Conservation (phyloP, 2,797 vertebrate genomes). For the Sebastes steindachneri region DNA sequence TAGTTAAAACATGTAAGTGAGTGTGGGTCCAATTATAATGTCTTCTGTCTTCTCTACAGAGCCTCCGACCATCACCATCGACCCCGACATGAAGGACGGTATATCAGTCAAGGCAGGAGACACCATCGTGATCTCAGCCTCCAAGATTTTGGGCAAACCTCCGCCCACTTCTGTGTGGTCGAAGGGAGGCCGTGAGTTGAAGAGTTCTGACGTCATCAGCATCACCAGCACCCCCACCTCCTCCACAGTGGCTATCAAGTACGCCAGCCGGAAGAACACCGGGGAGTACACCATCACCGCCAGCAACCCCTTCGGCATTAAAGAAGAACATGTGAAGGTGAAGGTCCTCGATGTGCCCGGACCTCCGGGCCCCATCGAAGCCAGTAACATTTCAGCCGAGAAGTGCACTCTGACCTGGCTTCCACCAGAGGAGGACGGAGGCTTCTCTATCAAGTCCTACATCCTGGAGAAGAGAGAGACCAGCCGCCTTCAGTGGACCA, state of each 20-base stretch:
- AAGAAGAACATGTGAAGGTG: slow-evolving; percentile 93
- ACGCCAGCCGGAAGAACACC: slow-evolving; percentile 95
- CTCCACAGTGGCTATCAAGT: slow-evolving; percentile 93
- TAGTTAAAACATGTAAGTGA: neutral
- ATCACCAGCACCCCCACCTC: slow-evolving; percentile 92
- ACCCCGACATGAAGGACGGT: slow-evolving; percentile 94
- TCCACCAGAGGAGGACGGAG: slow-evolving; percentile 96
- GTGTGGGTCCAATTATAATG: neutral
- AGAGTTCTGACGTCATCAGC: slow-evolving; percentile 91
- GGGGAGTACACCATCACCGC: slow-evolving; percentile 97
- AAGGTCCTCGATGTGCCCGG: slow-evolving; percentile 97
- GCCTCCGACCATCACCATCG: slow-evolving; percentile 93
- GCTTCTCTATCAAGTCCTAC: slow-evolving; percentile 93
- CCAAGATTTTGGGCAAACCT: slow-evolving; percentile 96
- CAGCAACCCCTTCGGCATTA: slow-evolving; percentile 97
- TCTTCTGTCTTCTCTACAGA: slow-evolving; percentile 82
- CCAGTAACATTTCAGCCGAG: slow-evolving; percentile 95
- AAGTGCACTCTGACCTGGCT: slow-evolving; percentile 97
- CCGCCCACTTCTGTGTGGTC: slow-evolving; percentile 95
- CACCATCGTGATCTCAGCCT: slow-evolving; percentile 92
- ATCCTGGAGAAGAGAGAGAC: slow-evolving; percentile 98
- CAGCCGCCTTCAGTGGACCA: slow-evolving; percentile 96
- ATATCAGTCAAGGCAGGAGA: slow-evolving; percentile 94
- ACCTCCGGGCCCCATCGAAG: slow-evolving; percentile 94
- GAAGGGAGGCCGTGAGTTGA: slow-evolving; percentile 95